Evolutionary conservation across 1,140 invertebrate species (phyloP).

Genomic region (Lamellibrachia luymesi): DNA sequence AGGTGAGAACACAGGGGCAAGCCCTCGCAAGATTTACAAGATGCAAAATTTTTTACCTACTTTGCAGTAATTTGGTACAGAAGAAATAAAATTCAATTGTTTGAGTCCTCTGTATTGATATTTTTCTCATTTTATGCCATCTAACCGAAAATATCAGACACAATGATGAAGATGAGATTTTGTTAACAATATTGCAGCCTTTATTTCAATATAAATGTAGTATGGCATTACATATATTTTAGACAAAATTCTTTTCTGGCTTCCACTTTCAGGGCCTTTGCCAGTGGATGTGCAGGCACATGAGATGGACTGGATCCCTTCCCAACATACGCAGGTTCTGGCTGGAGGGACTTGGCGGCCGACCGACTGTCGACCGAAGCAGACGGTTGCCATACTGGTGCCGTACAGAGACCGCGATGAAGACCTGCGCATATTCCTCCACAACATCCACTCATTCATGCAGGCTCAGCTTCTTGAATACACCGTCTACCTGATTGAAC

Average conservation of each 20-base stretch:
- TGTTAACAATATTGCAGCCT: background rate
- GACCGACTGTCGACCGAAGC: slow-evolving; percentile 1
- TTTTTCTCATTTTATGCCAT: background rate
- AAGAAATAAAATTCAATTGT: no score
- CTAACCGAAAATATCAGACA: background rate
- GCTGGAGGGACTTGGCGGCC: slow-evolving; percentile 20
- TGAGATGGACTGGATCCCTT: background rate
- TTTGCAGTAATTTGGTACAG: no score
- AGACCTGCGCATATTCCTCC: slow-evolving; percentile 30
- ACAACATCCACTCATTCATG: slow-evolving; percentile 33
- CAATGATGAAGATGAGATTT: background rate
- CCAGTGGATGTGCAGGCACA: background rate
- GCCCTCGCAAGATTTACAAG: no score
- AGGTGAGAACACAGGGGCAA: background rate
- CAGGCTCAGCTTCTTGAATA: slow-evolving; percentile 32
- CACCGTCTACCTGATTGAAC: slow-evolving; percentile 35
- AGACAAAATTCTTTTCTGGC: background rate
- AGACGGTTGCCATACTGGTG: slow-evolving; percentile 32
- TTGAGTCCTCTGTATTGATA: no score
- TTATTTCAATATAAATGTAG: background rate
- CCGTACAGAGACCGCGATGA: slow-evolving; percentile 33
- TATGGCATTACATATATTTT: background rate
- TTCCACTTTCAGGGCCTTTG: background rate
- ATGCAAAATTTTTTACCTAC: no score
- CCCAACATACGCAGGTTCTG: background rate